Conservation (phyloP, 2,113 vertebrate genomes). For the Cavia porcellus region DNA sequence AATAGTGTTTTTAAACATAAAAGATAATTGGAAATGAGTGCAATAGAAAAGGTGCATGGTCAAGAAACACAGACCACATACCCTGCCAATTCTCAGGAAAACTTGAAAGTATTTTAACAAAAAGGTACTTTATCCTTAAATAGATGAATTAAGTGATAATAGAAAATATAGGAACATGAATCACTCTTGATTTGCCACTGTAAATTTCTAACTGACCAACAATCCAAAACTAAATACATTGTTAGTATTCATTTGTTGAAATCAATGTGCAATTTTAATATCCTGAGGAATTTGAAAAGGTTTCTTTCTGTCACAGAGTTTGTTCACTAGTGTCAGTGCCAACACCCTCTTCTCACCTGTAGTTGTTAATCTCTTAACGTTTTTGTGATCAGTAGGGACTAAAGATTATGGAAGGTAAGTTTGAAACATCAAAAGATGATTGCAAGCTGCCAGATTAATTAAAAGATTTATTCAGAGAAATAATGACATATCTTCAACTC, state of each 20-base stretch:
- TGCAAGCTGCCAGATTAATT: not conserved
- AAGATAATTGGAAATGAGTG: not conserved
- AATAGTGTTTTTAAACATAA: not conserved
- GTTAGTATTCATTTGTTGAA: not conserved
- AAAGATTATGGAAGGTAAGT: not conserved
- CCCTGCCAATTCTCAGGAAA: constrained; percentile 5
- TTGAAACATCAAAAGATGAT: not conserved
- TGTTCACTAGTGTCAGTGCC: not conserved
- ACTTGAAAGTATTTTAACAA: not conserved
- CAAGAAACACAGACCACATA: not conserved
- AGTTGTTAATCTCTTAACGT: not conserved
- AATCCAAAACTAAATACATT: not conserved
- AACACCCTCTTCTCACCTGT: not conserved
- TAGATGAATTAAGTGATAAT: not conserved
- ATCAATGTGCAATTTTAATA: not conserved
- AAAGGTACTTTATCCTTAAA: not conserved
- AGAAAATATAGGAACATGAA: not conserved
- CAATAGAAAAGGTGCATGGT: not conserved
- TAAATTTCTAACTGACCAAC: not conserved
- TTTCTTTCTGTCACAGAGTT: not conserved
- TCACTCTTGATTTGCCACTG: not conserved
- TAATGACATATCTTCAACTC: not conserved
- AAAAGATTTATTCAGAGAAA: constrained; percentile 27
- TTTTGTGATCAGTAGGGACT: not conserved
- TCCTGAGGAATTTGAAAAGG: not conserved